Conservation (phyloP, 2,113 vertebrate genomes). For the Hydrochoerus hydrochaeris region DNA sequence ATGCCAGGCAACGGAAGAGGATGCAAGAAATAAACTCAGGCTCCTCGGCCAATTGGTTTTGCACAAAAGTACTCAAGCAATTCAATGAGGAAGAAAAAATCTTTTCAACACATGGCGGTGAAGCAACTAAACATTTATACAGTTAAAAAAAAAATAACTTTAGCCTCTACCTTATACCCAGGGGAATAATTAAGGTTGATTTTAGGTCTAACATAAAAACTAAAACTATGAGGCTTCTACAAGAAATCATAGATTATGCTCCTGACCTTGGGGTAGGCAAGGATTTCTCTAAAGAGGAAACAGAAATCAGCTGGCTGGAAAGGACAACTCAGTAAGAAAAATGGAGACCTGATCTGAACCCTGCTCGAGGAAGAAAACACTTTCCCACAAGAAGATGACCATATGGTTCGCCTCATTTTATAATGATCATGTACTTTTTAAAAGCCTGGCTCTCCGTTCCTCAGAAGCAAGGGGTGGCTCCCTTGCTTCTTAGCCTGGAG, state of each 20-base stretch:
- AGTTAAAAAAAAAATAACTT: conserved; percentile 42
- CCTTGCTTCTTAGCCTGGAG: not conserved
- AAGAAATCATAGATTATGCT: not conserved
- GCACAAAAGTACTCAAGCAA: not conserved
- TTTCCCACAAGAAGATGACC: not conserved
- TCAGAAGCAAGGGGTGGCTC: not conserved
- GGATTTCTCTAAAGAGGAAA: conserved; percentile 11
- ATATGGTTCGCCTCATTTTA: not conserved
- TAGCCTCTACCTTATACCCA: not conserved
- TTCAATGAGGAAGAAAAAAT: not conserved
- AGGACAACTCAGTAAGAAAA: not conserved
- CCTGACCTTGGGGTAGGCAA: not conserved
- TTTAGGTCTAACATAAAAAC: conserved; percentile 4
- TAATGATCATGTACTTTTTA: not conserved
- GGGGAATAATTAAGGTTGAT: conserved; percentile 15
- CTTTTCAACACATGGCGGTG: not conserved
- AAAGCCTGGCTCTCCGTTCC: not conserved
- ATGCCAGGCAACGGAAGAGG: not conserved
- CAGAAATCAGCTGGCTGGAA: not conserved
- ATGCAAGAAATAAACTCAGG: not conserved
- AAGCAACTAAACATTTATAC: not conserved
- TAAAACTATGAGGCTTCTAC: not conserved
- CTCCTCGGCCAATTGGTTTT: not conserved
- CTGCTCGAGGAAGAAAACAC: not conserved
- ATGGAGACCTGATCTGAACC: not conserved